Evolutionary conservation across 2,113 vertebrate species (phyloP).

Genomic region (Cygnus buccinator): DNA sequence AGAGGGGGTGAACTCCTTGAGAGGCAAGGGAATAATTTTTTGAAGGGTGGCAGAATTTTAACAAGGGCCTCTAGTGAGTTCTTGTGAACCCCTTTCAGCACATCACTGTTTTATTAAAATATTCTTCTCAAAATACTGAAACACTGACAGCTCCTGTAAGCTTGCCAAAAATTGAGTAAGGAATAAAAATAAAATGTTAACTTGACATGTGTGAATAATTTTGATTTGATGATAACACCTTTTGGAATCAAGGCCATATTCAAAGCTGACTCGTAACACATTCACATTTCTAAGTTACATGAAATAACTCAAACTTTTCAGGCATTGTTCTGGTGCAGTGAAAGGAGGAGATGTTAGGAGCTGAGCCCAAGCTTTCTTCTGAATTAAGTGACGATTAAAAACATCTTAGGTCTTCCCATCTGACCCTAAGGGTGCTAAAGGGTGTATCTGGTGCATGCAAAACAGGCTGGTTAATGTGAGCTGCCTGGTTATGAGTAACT

Average conservation of each 20-base stretch:
- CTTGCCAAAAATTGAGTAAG: conserved; percentile 77
- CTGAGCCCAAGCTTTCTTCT: neutral
- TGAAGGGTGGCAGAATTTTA: conserved; percentile 78
- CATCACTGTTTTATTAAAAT: conserved; percentile 74
- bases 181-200: conserved; percentile 78
- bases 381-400: conserved; percentile 24
- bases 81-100: conserved; percentile 75
- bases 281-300: conserved; percentile 72
- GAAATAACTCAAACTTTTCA: conserved; percentile 74
- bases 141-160: conserved; percentile 76
- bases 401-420: neutral
- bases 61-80: conserved; percentile 74
- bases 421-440: neutral
- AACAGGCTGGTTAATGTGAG: neutral
- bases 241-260: conserved; percentile 74
- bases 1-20: conserved; percentile 71
- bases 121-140: conserved; percentile 74
- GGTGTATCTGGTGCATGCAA: rapidly evolving
- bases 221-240: conserved; percentile 80
- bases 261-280: conserved; percentile 74
- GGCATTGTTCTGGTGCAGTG: conserved; percentile 16
- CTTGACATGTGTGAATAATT: conserved; percentile 78
- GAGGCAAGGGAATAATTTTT: conserved; percentile 74
- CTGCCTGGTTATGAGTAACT: neutral
- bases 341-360: conserved; percentile 18